phyloP scores from a whole-genome alignment of 2,888 invertebrate genomes.

The Anthrax anthrax region DNA sequence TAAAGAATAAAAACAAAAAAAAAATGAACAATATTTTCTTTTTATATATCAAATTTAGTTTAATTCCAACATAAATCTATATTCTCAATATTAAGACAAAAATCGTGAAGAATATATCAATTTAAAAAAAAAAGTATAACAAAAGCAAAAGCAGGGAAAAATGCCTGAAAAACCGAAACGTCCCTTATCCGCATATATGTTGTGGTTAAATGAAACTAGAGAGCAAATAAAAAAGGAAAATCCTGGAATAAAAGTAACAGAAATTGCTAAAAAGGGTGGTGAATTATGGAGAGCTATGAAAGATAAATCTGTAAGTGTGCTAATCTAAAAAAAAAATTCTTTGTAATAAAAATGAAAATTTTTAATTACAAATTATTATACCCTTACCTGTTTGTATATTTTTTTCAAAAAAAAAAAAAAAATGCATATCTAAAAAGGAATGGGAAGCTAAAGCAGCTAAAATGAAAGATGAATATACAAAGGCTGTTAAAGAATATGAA shows the following conservation, averaged over 20 bases:
- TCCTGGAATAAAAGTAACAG: conserved; percentile 79
- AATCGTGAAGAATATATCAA: no score
- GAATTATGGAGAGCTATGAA: conserved; percentile 83
- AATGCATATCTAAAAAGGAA: conserved; percentile 39
- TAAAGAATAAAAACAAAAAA: no score
- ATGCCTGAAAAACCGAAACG: conserved; percentile 84
- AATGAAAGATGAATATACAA: conserved; percentile 77
- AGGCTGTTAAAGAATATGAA: conserved; percentile 79
- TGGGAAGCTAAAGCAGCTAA: conserved; percentile 84
- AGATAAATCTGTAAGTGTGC: conserved; percentile 58
- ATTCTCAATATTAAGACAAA: no score
- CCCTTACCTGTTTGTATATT: neutral
- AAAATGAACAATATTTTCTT: no score
- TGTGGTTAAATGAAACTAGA: conserved; percentile 81
- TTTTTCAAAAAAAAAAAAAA: neutral
- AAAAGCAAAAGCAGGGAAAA: conserved; percentile 35
- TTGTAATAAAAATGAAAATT: no score
- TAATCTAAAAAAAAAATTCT: neutral
- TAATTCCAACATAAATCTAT: no score
- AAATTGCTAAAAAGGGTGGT: conserved; percentile 84
- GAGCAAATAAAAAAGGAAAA: conserved; percentile 73
- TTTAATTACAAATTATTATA: no score
- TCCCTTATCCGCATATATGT: conserved; percentile 80
- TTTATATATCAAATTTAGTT: no score
- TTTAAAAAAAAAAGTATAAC: neutral